phyloP scores from a whole-genome alignment of 2,113 vertebrate genomes.

The Bubo bubo region DNA sequence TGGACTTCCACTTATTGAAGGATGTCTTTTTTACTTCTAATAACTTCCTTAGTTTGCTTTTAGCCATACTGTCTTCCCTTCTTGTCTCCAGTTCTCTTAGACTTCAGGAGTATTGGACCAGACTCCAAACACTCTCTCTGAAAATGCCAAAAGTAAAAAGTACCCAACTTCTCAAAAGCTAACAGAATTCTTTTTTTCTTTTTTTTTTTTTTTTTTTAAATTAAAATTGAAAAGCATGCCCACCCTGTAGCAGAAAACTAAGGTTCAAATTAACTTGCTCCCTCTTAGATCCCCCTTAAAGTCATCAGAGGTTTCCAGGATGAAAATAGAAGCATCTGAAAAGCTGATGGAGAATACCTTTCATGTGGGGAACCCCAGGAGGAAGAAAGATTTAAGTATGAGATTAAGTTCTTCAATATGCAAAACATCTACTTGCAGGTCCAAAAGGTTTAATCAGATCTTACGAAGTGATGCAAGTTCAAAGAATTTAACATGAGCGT shows the following conservation, averaged over 20 bases:
- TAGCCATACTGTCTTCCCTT: neutral
- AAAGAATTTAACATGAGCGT: neutral
- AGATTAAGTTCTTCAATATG: neutral
- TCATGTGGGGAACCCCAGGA: neutral
- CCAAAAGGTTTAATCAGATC: slow-evolving; percentile 11
- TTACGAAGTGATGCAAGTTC: neutral
- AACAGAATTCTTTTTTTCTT: neutral
- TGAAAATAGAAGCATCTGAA: neutral
- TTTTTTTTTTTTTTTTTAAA: neutral
- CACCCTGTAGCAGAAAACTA: neutral
- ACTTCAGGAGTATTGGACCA: neutral
- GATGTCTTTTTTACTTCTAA: neutral
- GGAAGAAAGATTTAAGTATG: neutral
- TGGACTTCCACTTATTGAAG: neutral
- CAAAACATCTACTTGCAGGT: neutral
- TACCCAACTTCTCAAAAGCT: neutral
- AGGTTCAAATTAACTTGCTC: neutral
- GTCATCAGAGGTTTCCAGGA: neutral
- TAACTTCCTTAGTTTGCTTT: neutral
- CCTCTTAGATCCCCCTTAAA: neutral
- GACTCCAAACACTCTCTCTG: neutral
- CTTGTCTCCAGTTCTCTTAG: neutral
- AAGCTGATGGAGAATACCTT: neutral
- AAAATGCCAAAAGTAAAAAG: neutral
- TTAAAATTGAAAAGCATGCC: neutral